Evolutionary conservation across 2,888 invertebrate genomes (phyloP), one percentile per base, ranked within the genome.

Genomic region (Myathropa florea): DNA sequence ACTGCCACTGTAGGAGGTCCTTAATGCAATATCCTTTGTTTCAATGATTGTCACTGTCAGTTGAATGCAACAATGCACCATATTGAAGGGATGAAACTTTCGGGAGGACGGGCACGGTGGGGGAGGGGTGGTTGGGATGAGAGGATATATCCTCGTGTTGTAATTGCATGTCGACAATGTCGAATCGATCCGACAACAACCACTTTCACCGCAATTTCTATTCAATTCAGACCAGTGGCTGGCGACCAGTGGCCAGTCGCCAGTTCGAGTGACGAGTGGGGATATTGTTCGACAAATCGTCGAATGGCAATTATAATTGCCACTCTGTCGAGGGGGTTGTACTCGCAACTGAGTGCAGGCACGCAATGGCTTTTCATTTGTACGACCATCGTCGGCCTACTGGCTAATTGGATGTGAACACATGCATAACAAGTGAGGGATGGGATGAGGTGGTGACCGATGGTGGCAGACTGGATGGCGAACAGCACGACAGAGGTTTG

Each of bases 151-250:
- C 39, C 39, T 67, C 6, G 14, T 28, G 6, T 26, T 67, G 53
- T 67, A 67, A 67, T 67, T 67, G 55, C 67, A 67, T 55, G 67
- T 67, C 67, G 53, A 30, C 67, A 30, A 67, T 55, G 30, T 67
- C 7, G 53, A 67, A 67, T 24, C 39, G 65, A 65, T 46, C 46
- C 28, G 53, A 65, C 65, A 65, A 65, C 65, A 23, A 65, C 1
- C 46, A 46, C 57, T 57, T 67, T 67, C 53, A 30, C 65, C 26
- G 57, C 57, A 57, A 26, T 46, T 46, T 18, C 46, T 46, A 46
- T 46, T 46, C 46, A 46, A 18, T 46, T 46, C 18, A 18, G 46
- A 18, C 46, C 46, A 18, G 46, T 46, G 33, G 12, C 33, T 12
- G 33, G 7, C 9, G 39, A 46, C 18, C 39, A 39, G 39, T 14